Evolutionary conservation across 2,888 invertebrate genomes (phyloP), one percentile per base, ranked within the genome.

Genomic region (Eupithecia tripunctaria): DNA sequence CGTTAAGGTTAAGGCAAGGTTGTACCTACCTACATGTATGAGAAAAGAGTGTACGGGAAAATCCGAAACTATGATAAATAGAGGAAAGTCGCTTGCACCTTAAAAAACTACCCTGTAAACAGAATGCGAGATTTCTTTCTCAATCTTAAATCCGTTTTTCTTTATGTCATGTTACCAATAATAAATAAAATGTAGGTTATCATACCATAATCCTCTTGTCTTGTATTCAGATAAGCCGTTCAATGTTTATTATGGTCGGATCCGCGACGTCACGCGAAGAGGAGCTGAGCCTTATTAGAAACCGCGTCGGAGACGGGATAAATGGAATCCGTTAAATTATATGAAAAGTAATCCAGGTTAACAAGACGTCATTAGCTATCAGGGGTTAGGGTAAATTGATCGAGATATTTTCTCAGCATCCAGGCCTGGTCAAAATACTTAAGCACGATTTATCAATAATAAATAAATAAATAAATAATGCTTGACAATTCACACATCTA

Each of bases 221-320:
- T 63, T 63, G 36, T 36, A 63, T 63, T 60, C 62, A 36, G 36
- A 18, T 63, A 32, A 63, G 36, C 62, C 68, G 14, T 36, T 10
- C 67, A 27, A 29, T 47, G 71, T 71, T 62, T 59, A 63, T 72
- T 67, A n/a, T 73, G 43, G 63, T 69, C 60, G 72, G 65, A 51
- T 65, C 43, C 15, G 65, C 15, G 63, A 59, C 32, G 41, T 63
- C 51, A 64, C 47, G 67, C 67, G 64, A 70, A 59, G 63, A 69
- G 43, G n/a, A 64, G 70, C 66, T 70, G 43, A 72, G 67, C 71
- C 70, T 71, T 76, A 71, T 76, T 72, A 68, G 25, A 62, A 73
- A 75, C 72, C 73, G 25, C 62, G 62, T n/a, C 10, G 18, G 25
- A 25, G 56, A 0, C 56, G n/a, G 36, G 27, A 29, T 29, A 36